Base-by-base conservation (phyloP, 2,888 invertebrate genomes). In the Ichneumon xanthorius region DNA sequence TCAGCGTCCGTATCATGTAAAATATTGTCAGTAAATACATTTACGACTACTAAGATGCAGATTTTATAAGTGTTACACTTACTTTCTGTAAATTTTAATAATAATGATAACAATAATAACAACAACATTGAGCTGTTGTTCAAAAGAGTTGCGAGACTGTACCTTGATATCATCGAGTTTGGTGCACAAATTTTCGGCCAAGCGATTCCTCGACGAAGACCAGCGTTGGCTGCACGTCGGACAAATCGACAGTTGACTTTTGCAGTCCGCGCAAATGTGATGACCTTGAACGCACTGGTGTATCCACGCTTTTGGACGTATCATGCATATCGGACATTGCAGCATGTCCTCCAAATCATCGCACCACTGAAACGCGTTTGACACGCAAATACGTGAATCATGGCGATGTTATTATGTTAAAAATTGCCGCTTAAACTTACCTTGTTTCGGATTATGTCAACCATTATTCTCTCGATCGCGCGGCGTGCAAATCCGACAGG, bases 261-360 rank as follows among this genome's bases (percentile, higher is more conserved):
- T 95, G 90, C 96, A 96, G 1, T 92, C 90, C 2, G 94, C 94
- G 86, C 96, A 96, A 0, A 96, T 94, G 91, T 95, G 95, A 89
- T 96, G 96, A 0, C 96, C 96, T 86, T 95, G 94, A 88, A 94
- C 92, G 88, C 96, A 96, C 89, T 95, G 95, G 85, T 95, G 94
- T 82, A 95, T 95, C 84, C 94, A 94, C 1, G 94, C 94, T 0
- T 93, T 86, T 14, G 95, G 94, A 78, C 95, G 94, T 87, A 95
- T 95, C 88, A 95, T 95, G 91, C 96, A 96, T n/a, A 96, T 95
- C 30, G 95, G 95, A 90, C 96, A 96, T 91, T 95, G 95, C 4
- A 96, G 91, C 72, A 95, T 88, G 80, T 95, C 95, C 88, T 95
- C 95, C 75, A 96, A 48, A 61, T 89, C 88, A 4, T 87, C 86